Evolutionary conservation across 2,113 vertebrate species (phyloP).

Genomic region (Cyanoramphus novaezelandiae): DNA sequence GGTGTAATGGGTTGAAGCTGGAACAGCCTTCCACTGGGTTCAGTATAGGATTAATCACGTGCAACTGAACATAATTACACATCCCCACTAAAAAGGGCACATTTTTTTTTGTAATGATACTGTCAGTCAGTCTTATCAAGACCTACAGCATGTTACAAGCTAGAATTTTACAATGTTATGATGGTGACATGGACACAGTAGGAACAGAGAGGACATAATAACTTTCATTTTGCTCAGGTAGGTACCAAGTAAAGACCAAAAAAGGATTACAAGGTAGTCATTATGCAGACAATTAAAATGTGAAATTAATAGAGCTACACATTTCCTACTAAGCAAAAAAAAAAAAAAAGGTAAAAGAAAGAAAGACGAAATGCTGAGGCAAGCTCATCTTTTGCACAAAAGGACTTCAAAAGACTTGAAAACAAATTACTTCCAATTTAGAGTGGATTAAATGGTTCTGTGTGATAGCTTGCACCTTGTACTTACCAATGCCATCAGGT

Average conservation of each 20-base stretch:
- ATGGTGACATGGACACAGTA: neutral
- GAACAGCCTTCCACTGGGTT: neutral
- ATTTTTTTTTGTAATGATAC: neutral
- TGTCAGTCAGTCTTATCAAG: neutral
- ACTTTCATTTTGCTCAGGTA: neutral
- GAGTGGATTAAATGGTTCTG: neutral
- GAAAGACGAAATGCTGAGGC: neutral
- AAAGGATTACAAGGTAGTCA: neutral
- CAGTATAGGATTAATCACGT: neutral
- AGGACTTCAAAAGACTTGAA: neutral
- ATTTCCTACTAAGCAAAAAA: neutral
- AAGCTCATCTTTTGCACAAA: neutral
- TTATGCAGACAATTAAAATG: neutral
- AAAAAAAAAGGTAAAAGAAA: too few species aligned
- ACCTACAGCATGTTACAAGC: neutral
- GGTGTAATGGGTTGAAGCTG: neutral
- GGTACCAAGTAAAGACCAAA: neutral
- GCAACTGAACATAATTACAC: neutral
- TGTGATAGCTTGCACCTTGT: neutral
- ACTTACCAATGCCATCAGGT: conserved; percentile 91
- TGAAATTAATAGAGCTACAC: neutral
- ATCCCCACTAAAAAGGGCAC: neutral
- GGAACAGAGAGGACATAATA: neutral
- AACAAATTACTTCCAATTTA: neutral
- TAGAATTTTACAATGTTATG: neutral